A percentile compares a stretch with the other conserved stretches of the same genome.
phyloP scores from a whole-genome alignment of 2,113 vertebrate species.

The Peucedramus taeniatus region DNA sequence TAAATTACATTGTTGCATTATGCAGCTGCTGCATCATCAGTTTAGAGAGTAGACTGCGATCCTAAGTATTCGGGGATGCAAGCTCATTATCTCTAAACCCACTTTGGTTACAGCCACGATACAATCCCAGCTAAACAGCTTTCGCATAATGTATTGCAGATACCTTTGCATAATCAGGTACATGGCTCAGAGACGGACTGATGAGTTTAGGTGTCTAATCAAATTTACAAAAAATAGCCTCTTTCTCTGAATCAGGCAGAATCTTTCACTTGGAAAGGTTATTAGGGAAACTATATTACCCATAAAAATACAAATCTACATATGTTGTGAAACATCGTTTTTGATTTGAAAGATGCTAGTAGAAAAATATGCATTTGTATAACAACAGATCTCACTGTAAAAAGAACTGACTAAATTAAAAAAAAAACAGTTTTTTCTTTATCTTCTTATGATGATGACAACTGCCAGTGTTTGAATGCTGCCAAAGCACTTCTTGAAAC shows the following conservation, averaged over 20 bases:
- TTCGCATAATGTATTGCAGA: not conserved
- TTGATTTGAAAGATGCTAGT: not conserved
- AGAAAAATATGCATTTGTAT: constrained; percentile 11
- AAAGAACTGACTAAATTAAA: not conserved
- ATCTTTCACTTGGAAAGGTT: constrained; percentile 51
- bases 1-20: constrained; percentile 60
- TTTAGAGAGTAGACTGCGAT: constrained; percentile 37
- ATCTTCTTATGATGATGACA: not conserved
- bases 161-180: constrained; percentile 43
- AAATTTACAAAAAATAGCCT: constrained; percentile 40
- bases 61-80: constrained; percentile 39
- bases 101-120: constrained; percentile 52
- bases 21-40: constrained; percentile 59
- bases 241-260: constrained; percentile 23
- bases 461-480: not conserved
- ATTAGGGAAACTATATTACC: constrained; percentile 45
- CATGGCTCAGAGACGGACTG: constrained; percentile 9
- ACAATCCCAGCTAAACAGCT: constrained; percentile 41
- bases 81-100: constrained; percentile 68
- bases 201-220: constrained; percentile 52
- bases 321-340: constrained; percentile 32
- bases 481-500: constrained; percentile 36
- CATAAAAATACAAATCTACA: constrained; percentile 58
- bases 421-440: not conserved
- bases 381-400: not conserved